phyloP scores from a whole-genome alignment of 2,888 invertebrate species.

The Leucoptera coffeella region DNA sequence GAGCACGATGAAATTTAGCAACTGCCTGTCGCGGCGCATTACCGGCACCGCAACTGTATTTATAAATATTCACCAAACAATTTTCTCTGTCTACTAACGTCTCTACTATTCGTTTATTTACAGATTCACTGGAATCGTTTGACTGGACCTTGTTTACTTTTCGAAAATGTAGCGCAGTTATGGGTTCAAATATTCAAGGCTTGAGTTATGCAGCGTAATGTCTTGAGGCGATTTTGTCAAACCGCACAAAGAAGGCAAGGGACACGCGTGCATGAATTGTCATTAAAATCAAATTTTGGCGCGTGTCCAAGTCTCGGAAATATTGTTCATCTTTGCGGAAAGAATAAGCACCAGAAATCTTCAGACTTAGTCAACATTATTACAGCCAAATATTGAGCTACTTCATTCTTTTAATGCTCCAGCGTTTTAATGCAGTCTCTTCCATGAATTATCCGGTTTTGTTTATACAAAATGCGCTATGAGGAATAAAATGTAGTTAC shows the following conservation, averaged over 20 bases:
- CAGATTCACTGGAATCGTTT: too few relatives aligned
- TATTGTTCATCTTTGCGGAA: slow-evolving; percentile 35
- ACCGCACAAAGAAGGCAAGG: slow-evolving; percentile 10
- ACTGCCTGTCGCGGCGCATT: slow-evolving; percentile 42
- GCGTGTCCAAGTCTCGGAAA: slow-evolving; percentile 27
- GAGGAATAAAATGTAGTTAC: too few relatives aligned
- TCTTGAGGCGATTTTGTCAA: background rate
- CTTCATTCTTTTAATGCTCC: background rate
- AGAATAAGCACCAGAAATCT: slow-evolving; percentile 20
- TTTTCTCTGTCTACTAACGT: slow-evolving; percentile 24
- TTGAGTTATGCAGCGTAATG: too few relatives aligned
- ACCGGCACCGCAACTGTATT: slow-evolving; percentile 39
- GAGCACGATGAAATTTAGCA: slow-evolving; percentile 50
- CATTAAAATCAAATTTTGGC: slow-evolving; percentile 50
- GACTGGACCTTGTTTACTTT: too few relatives aligned
- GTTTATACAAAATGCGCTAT: too few relatives aligned
- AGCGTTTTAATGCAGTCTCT: background rate
- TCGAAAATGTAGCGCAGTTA: too few relatives aligned
- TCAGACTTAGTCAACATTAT: slow-evolving; percentile 11
- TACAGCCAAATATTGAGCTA: slow-evolving; percentile 3
- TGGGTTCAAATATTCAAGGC: slow-evolving; percentile 15
- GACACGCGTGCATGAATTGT: slow-evolving; percentile 38
- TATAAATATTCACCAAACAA: slow-evolving; percentile 38
- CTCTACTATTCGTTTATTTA: too few relatives aligned
- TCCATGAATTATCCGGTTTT: too few relatives aligned